phyloP scores from a whole-genome alignment of 2,797 vertebrate genomes.

The Chaunax sp. region DNA sequence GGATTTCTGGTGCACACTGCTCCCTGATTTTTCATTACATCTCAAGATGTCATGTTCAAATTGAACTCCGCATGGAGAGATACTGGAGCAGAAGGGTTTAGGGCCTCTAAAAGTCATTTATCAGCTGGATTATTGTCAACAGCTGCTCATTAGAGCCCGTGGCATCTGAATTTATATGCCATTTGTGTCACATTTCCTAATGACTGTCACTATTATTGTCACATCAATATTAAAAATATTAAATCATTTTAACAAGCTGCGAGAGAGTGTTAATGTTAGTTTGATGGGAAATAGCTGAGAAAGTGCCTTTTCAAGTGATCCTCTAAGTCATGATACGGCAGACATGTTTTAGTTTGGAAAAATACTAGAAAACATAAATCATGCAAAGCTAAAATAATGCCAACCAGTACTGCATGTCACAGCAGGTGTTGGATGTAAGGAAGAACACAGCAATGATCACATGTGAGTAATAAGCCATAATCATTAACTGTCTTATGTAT shows the following conservation, averaged over 20 bases:
- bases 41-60: constrained; percentile 69
- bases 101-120: constrained; percentile 73
- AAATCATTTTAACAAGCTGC: constrained; percentile 33
- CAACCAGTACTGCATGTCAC: background rate
- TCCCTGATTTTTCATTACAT: constrained; percentile 50
- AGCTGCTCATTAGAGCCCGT: constrained; percentile 76
- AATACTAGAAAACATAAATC: constrained; percentile 20
- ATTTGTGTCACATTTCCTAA: constrained; percentile 71
- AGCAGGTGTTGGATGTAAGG: background rate
- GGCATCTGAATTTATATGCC: constrained; percentile 76
- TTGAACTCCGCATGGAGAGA: constrained; percentile 62
- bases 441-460: background rate
- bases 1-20: constrained; percentile 38
- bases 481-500: background rate
- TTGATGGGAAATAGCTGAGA: constrained; percentile 30
- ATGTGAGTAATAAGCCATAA: background rate
- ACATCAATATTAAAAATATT: constrained; percentile 33
- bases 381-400: background rate
- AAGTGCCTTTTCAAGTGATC: constrained; percentile 12
- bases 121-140: constrained; percentile 76
- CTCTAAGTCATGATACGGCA: constrained; percentile 15
- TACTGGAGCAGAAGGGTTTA: constrained; percentile 61
- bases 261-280: constrained; percentile 29
- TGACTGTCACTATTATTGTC: constrained; percentile 50
- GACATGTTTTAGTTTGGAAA: constrained; percentile 8